Evolutionary conservation across 2,113 vertebrate genomes (phyloP), one percentile per base, ranked within the genome.

Genomic region (Myotis yumanensis): DNA sequence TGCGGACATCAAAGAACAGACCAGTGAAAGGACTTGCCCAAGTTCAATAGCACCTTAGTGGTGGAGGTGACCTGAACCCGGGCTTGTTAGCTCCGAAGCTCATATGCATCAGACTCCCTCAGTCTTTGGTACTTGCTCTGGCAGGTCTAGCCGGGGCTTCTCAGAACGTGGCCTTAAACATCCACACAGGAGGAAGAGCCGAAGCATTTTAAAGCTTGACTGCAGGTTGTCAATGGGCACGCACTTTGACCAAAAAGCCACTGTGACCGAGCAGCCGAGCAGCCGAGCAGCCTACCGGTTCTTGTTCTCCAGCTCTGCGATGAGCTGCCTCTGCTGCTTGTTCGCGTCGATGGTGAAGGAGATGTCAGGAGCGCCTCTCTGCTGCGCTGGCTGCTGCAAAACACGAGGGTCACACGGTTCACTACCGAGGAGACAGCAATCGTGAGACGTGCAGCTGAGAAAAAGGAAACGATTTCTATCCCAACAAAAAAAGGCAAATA

Each of bases 241-340:
- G 22, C 20, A 71, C 11, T n/a, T 4, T 25, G 84, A 52, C 71
- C 4, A 75, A 12, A 95, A 86, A 28, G 4, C 88, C 87, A 57
- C 32, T 18, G 2, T 9, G 35, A 20, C 51, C 28, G 30, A 40
- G 46, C 7, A 73, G 96, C 35, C 83, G 97, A 11, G 2, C 12
- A 23, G 25, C 52, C 25, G 28, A 37, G 46, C 7, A 73, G 96
- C 35, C 83, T 97, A 99, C 99, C 99, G 99, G 98, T 99, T 99
- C 98, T 99, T 99, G 97, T 99, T 99, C 98, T 99, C 99, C 1
- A 99, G 99, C 98, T 99, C 99, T 20, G 99, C 99, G 52, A 99
- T 99, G 97, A 99, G 99, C 97, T 99, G 99, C 96, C 99, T 98
- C 96, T 99, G 99, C 71, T 99, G 99, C 97, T 99, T 99, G 97